Evolutionary conservation across 2,113 vertebrate species (phyloP), one percentile per base, ranked within the genome.

Genomic region (Cephalopholis sonnerati): DNA sequence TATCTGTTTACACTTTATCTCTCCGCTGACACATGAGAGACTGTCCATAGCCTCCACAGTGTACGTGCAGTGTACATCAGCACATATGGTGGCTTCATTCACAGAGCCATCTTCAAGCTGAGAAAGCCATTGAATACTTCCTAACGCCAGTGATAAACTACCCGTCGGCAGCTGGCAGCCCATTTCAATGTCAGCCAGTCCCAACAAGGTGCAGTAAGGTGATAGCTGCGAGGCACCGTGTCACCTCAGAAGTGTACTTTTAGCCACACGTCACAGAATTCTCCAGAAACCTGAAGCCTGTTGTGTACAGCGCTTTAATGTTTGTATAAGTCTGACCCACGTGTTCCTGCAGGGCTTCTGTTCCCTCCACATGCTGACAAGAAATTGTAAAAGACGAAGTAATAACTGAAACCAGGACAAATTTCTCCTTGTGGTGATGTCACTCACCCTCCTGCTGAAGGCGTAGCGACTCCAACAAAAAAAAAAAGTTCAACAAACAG

Each of bases 171-270:
- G 88, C 91, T 91, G 91, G 65, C 65, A 74, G 81, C 77, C 78
- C 78, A 83, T 89, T 88, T 91, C 82, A 87, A 70, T 83, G 88
- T 87, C 82, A 75, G 75, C 77, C 59, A n/a, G 67, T 85, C 79
- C 87, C 79, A 74, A 77, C 80, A 77, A 90, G 87, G 79, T 90
- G 70, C 77, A 80, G 90, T 91, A 93, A 92, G 61, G 58, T 41
- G 82, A 93, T 89, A 91, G 65, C 82, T 63, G 57, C 18, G 62
- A 58, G 68, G 76, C 71, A 76, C 78, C 32, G 77, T 77, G 82
- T 90, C 86, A 83, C 81, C 82, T 70, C 83, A 0, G 12, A 70
- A 75, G 86, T 91, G 74, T 88, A 69, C 86, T 82, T 88, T 83
- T 75, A 85, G 83, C 80, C 81, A 63, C 86, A 68, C 63, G 81